Evolutionary conservation across 2,888 invertebrate species (phyloP).

Genomic region (Muschampia plurimacula): DNA sequence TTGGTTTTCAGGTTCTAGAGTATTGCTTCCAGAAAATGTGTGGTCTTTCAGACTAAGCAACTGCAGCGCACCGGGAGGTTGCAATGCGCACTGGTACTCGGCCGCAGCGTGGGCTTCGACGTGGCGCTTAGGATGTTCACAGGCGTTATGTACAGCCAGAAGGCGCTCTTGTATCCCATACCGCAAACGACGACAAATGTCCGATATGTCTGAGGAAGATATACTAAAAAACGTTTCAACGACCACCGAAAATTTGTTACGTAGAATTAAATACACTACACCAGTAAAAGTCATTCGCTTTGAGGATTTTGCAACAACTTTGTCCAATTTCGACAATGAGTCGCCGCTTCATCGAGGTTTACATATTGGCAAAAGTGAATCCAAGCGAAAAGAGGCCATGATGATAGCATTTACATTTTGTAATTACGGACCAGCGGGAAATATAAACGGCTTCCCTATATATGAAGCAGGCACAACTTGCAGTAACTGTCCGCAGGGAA

Average conservation of each 20-base stretch:
- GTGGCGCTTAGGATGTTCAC: slow-evolving; percentile 78
- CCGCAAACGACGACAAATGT: slow-evolving; percentile 59
- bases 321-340: slow-evolving; percentile 49
- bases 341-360: slow-evolving; percentile 69
- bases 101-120: slow-evolving; percentile 79
- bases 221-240: slow-evolving; percentile 45
- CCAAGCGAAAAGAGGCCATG: slow-evolving; percentile 58
- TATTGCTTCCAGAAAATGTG: slow-evolving; percentile 67
- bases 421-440: slow-evolving; percentile 80
- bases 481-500: slow-evolving; percentile 73
- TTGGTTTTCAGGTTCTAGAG: slow-evolving; percentile 77
- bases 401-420: slow-evolving; percentile 77
- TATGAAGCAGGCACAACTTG: slow-evolving; percentile 72
- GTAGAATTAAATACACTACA: slow-evolving; percentile 68
- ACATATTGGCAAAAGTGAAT: slow-evolving; percentile 46
- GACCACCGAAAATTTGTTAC: slow-evolving; percentile 60
- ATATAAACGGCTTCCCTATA: slow-evolving; percentile 78
- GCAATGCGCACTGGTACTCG: slow-evolving; percentile 77
- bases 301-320: slow-evolving; percentile 59
- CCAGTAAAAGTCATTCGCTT: slow-evolving; percentile 50
- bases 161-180: slow-evolving; percentile 67
- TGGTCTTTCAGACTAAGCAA: slow-evolving; percentile 71
- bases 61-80: slow-evolving; percentile 75
- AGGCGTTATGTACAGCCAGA: slow-evolving; percentile 71
- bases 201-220: slow-evolving; percentile 20